phyloP scores from a whole-genome alignment of 2,113 vertebrate species.

The Otolemur garnettii region DNA sequence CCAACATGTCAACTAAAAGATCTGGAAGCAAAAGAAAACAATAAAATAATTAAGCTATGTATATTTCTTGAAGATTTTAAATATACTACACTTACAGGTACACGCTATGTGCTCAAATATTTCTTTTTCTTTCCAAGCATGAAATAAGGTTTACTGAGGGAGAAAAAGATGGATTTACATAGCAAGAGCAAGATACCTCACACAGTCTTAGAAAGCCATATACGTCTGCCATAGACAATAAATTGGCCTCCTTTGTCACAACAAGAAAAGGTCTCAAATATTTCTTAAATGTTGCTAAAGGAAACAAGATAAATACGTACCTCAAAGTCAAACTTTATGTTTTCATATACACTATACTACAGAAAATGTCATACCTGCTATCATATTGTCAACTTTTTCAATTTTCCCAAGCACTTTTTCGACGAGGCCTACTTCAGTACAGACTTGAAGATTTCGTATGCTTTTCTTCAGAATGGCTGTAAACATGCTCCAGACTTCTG shows the following conservation, averaged over 20 bases:
- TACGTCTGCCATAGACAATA: too few relatives aligned
- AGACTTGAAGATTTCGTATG: slow-evolving; percentile 95
- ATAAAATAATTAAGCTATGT: slow-evolving; percentile 47
- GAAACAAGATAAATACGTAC: not conserved
- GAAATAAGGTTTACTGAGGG: too few relatives aligned
- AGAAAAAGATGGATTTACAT: too few relatives aligned
- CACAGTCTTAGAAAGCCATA: too few relatives aligned
- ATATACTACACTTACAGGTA: not conserved
- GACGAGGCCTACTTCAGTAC: slow-evolving; percentile 95
- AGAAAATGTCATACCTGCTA: slow-evolving; percentile 91
- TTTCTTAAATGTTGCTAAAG: not conserved
- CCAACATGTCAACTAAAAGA: slow-evolving; percentile 97
- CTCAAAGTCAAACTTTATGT: slow-evolving; percentile 40
- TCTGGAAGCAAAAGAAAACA: slow-evolving; percentile 88
- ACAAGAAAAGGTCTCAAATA: not conserved
- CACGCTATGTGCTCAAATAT: not conserved
- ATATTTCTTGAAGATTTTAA: slow-evolving; percentile 53
- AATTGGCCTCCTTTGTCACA: too few relatives aligned
- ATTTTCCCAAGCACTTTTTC: slow-evolving; percentile 94
- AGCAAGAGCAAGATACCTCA: too few relatives aligned
- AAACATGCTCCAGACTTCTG: slow-evolving; percentile 99
- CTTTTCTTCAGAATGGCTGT: slow-evolving; percentile 98
- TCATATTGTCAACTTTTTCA: slow-evolving; percentile 94
- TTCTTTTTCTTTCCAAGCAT: not conserved
- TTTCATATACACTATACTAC: not conserved